Evolutionary conservation across 1,140 invertebrate species (phyloP).

Genomic region (Papilio machaon): DNA sequence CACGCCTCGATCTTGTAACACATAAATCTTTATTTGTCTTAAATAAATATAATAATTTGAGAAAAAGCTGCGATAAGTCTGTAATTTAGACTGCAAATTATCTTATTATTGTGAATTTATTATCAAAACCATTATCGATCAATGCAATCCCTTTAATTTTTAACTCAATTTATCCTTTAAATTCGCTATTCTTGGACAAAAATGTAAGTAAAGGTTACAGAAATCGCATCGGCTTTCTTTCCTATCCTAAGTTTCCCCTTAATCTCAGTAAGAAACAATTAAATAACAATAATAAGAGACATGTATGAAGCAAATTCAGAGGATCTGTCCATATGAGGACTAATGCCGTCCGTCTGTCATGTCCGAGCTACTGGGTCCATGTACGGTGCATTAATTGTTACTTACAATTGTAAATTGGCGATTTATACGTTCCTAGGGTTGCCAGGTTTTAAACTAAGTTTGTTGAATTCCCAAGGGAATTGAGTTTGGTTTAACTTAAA

Average conservation of each 20-base stretch:
- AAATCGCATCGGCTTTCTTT: neutral
- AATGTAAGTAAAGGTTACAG: neutral
- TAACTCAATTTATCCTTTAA: neutral
- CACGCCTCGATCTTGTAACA: too few relatives aligned
- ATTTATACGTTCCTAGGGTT: conserved; percentile 28
- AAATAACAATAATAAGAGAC: neutral
- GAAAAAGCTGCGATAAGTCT: too few relatives aligned
- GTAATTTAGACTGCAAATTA: too few relatives aligned
- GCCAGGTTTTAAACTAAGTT: neutral
- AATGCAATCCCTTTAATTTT: too few relatives aligned
- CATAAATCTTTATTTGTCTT: too few relatives aligned
- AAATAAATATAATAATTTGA: too few relatives aligned
- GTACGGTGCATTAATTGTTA: conserved; percentile 35
- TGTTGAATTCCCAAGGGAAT: neutral
- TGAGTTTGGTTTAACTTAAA: too few relatives aligned
- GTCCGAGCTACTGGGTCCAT: neutral
- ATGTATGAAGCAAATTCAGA: conserved; percentile 20
- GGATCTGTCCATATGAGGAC: conserved; percentile 24
- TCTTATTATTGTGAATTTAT: too few relatives aligned
- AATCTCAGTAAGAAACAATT: neutral
- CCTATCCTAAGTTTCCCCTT: neutral
- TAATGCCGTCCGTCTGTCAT: conserved; percentile 32
- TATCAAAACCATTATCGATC: too few relatives aligned
- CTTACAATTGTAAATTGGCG: conserved; percentile 37
- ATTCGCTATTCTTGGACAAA: neutral